These are phyloP conservation scores for Mormyrus lacerda DNA, from an alignment of 2,113 vertebrate species.

Conservation along the genomic window DNA sequence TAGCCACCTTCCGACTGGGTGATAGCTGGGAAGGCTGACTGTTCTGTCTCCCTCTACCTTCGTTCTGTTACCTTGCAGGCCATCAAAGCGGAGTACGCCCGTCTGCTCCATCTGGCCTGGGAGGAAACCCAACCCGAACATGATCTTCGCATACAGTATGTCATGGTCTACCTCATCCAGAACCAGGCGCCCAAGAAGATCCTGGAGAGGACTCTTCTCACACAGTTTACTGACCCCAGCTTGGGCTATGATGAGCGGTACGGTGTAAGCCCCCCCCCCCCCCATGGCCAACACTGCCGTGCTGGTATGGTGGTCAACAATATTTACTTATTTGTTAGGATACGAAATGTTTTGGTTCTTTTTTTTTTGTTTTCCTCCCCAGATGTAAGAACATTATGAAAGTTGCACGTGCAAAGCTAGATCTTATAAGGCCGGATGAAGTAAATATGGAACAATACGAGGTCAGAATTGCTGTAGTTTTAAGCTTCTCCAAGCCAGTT, in stretches of 20 bases:
- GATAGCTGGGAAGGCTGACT: not conserved
- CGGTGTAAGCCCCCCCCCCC: not conserved
- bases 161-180: slow-evolving; percentile 91
- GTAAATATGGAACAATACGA: slow-evolving; percentile 92
- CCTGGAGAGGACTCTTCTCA: slow-evolving; percentile 87
- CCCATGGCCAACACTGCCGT: not conserved
- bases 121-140: slow-evolving; percentile 82
- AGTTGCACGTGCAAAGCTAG: slow-evolving; percentile 90
- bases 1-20: not conserved
- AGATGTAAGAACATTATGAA: slow-evolving; percentile 96
- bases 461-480: slow-evolving; percentile 56
- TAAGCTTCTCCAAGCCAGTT: not conserved
- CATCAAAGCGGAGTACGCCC: slow-evolving; percentile 87
- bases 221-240: slow-evolving; percentile 90
- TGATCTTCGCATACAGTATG: slow-evolving; percentile 86
- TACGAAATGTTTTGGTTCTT: slow-evolving; percentile 2
- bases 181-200: slow-evolving; percentile 95
- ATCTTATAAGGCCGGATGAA: slow-evolving; percentile 92
- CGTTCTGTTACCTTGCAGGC: slow-evolving; percentile 63
- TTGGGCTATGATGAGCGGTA: slow-evolving; percentile 94
- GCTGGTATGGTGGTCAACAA: slow-evolving; percentile 1
- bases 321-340: not conserved
- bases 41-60: not conserved
- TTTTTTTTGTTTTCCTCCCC: slow-evolving; percentile 28
- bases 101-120: slow-evolving; percentile 81